Evolutionary conservation across 2,888 invertebrate genomes (phyloP), one percentile per base, ranked within the genome.

Genomic region (Drosophila dives): DNA sequence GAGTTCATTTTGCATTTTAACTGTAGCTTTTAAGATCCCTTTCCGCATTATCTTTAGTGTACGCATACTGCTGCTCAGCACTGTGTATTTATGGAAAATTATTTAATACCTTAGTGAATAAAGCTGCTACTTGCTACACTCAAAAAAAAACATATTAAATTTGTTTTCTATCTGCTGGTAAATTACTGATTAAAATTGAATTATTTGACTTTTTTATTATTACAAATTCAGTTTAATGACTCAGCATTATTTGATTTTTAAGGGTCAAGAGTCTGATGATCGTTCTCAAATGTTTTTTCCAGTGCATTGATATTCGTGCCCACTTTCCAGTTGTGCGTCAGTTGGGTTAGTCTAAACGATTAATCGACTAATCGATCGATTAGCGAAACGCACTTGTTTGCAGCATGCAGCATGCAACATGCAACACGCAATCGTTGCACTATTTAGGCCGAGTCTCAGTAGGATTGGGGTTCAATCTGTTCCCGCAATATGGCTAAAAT

Each of bases 1-100:
- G 49, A 61, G 42, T 36, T 66, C 55, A 29, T 11, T 49, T 59
- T 63, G 81, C 78, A 81, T 84, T 81, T 81, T 66, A 73, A 73
- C 67, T 59, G 54, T 63, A 80, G 64, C 34, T 45, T 48, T 53
- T 64, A 78, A 81, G 75, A 8, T 23, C 8, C 62, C 38, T 8
- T 33, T 15, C 15, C 10, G 58, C 10, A 36, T 48, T 29, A 15
- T 50, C 26, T 29, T 59, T 36, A 48, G 59, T 71, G 69, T 74
- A 33, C 51, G 55, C 61, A 32, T 73, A 66, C 51, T 63, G 51
- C 29, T 72, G 62, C 58, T 26, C 65, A 62, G 48, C 61, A 68
- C 48, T 66, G 61, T 84, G 56, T 81, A 86, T 86, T 88, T 80
- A 80, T 88, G 86, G 75, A 83, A 86, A 86, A 65, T 84, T 77